Percentiles rank a stretch among this genome's conserved stretches.
These are phyloP conservation scores for Tiliqua scincoides DNA, from an alignment of 2,113 vertebrate genomes.

Conservation along the genomic window DNA sequence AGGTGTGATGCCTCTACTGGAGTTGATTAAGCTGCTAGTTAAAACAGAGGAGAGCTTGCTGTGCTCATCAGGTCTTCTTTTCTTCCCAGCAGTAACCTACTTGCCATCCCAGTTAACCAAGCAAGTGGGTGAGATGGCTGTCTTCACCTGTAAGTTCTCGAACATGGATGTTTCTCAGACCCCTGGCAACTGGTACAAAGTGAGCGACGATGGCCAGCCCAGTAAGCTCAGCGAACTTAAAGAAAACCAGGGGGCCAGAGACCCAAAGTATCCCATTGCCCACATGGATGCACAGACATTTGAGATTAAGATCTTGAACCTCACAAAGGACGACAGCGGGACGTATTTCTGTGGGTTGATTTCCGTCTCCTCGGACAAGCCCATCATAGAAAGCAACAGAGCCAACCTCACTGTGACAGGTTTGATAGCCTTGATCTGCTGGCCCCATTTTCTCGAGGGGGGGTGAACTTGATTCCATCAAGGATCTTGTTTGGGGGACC, in stretches of 20 bases:
- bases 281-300: background rate
- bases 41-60: background rate
- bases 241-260: accelerated
- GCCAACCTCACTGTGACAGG: conserved; percentile 67
- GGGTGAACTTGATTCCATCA: background rate
- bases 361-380: accelerated
- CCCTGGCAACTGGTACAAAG: conserved; percentile 64
- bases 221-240: conserved; percentile 60
- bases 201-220: background rate
- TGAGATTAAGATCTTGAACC: conserved; percentile 51
- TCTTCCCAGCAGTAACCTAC: conserved; percentile 49
- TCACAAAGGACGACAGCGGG: conserved; percentile 63
- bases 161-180: background rate
- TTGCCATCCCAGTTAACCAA: conserved; percentile 1
- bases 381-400: conserved; percentile 55
- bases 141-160: conserved; percentile 67
- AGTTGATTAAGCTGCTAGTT: background rate
- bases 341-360: conserved; percentile 62
- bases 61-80: no score
- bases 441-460: background rate
- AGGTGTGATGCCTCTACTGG: no score
- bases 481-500: background rate
- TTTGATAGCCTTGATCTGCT: conserved; percentile 19
- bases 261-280: conserved; percentile 35
- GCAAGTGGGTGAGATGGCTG: conserved; percentile 35